Conservation (phyloP, 2,113 vertebrate species). For the Oceanodroma tethys region DNA sequence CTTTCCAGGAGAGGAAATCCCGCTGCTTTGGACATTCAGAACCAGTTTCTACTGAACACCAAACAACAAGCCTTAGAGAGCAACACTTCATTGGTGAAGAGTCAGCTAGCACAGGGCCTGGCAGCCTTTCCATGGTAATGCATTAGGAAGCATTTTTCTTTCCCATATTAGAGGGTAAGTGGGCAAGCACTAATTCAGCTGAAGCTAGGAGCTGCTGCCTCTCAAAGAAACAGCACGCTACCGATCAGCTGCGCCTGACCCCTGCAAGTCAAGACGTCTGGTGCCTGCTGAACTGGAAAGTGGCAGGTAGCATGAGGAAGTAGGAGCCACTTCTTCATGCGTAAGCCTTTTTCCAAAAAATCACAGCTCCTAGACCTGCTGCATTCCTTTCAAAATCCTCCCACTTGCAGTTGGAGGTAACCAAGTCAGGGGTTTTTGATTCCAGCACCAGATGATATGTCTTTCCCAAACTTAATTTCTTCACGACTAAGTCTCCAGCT, state of each 20-base stretch:
- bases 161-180: neutral
- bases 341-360: neutral
- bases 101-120: neutral
- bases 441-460: neutral
- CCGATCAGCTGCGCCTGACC: neutral
- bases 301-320: neutral
- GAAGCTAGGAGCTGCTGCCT: neutral
- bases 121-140: neutral
- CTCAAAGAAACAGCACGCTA: neutral
- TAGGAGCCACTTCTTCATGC: neutral
- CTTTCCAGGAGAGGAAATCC: neutral
- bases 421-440: neutral
- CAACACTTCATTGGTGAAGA: neutral
- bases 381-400: neutral
- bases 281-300: neutral
- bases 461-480: neutral
- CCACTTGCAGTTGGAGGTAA: neutral
- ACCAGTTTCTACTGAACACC: neutral
- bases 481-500: neutral
- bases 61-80: neutral
- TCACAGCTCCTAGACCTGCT: neutral
- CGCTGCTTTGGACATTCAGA: neutral
- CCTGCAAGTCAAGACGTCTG: neutral
- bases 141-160: neutral
- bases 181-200: neutral